phyloP scores from a whole-genome alignment of 2,888 invertebrate genomes.

The Spisula solida region DNA sequence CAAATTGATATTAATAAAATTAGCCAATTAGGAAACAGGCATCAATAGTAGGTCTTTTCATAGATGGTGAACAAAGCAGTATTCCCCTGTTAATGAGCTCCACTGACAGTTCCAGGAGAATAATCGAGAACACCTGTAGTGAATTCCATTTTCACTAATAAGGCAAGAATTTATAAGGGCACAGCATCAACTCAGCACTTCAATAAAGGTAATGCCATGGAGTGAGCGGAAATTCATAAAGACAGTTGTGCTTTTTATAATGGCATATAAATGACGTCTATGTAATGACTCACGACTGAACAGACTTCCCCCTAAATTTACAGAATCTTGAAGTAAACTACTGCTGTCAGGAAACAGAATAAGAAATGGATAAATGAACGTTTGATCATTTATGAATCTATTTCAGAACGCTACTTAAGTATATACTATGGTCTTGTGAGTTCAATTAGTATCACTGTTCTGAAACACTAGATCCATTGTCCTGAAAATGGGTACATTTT shows the following conservation, averaged over 20 bases:
- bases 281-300: background rate
- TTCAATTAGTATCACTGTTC: too few species aligned
- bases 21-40: conserved; percentile 11
- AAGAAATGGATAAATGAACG: too few species aligned
- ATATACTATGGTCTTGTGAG: too few species aligned
- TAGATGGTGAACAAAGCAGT: background rate
- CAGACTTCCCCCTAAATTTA: too few species aligned
- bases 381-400: too few species aligned
- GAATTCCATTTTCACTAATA: conserved; percentile 43
- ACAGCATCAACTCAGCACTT: background rate
- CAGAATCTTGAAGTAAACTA: too few species aligned
- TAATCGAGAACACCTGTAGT: conserved; percentile 34
- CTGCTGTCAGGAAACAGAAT: too few species aligned
- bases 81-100: conserved; percentile 17
- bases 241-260: background rate
- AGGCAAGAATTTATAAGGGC: conserved; percentile 32
- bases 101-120: background rate
- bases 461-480: too few species aligned
- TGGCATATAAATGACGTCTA: conserved; percentile 37
- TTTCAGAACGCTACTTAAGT: too few species aligned
- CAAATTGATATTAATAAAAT: conserved; percentile 27
- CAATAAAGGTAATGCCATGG: conserved; percentile 45
- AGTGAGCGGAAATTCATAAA: conserved; percentile 39
- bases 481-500: too few species aligned
- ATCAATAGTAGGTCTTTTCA: conserved; percentile 15